phyloP scores from a whole-genome alignment of 2,113 vertebrate species.

The Myotis yumanensis region DNA sequence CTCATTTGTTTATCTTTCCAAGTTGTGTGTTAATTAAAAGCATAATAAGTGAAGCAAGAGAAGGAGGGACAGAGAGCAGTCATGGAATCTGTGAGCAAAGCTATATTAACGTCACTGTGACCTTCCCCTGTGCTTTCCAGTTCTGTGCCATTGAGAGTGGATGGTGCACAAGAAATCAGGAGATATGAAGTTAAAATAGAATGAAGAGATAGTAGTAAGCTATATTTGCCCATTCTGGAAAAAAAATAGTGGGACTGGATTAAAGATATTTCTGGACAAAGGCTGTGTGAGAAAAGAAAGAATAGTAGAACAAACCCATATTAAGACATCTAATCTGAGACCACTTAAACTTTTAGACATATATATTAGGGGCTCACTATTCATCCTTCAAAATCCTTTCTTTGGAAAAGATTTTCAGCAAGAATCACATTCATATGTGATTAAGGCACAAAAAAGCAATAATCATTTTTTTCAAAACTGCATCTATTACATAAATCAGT shows the following conservation, averaged over 20 bases:
- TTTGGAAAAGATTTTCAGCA: background rate
- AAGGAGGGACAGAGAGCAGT: background rate
- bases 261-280: slow-evolving; percentile 47
- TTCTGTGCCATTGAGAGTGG: background rate
- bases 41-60: background rate
- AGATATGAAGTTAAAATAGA: background rate
- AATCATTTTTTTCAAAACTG: background rate
- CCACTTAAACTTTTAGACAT: background rate
- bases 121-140: background rate
- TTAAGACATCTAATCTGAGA: background rate
- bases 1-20: background rate
- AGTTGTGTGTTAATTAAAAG: background rate
- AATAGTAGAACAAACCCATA: background rate
- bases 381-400: slow-evolving; percentile 35
- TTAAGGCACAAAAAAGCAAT: background rate
- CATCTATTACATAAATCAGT: background rate
- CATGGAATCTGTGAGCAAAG: background rate
- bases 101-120: background rate
- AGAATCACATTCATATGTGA: background rate
- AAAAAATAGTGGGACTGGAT: background rate
- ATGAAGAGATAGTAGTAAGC: background rate
- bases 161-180: background rate
- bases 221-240: background rate
- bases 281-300: background rate
- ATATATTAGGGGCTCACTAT: background rate